Base-by-base conservation (phyloP, 1,140 invertebrate species). In the Formica exsecta region DNA sequence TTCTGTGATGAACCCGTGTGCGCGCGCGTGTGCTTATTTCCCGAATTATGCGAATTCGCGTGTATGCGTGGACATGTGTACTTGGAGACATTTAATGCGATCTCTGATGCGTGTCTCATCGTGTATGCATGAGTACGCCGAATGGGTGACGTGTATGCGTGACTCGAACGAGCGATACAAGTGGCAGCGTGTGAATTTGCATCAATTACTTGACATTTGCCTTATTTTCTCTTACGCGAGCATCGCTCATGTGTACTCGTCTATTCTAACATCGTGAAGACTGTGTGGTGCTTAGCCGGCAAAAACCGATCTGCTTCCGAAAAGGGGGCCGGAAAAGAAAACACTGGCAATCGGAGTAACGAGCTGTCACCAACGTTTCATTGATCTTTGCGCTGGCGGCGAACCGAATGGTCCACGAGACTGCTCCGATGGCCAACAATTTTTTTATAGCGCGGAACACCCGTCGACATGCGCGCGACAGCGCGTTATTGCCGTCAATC, bases 201-300 rank as follows among this genome's bases (percentile, higher is more conserved):
- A 48, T 84, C 32, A 61, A 48, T 76, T 68, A 57, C 13, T 77
- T 71, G n/a, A 75, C 44, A 66, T 76, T 2, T 29, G 59, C 88
- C 62, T 51, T 48, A 48, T 29, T 51, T 61, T 68, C 51, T 44
- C 54, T 70, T 75, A 62, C 54, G 54, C 68, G 57, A 68, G 73
- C 74, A 80, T 89, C 86, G 80, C 75, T 80, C 81, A 66, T 86
- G 76, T 80, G 65, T 85, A 62, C 57, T 59, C 22, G 61, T 51
- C 48, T 85, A 51, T 9, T 32, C 59, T 86, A 77, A 64, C 36
- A 84, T 71, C 71, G 79, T 71, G 48, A 85, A 85, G 32, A 79
- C 13, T 51, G 48, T 61, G 36, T 79, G 29, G 9, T 76, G 65
- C 41, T 65, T 25, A 62, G 19, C 22, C 62, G 54, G 44, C 51